Conservation (phyloP, 2,888 invertebrate genomes). For the Eilema depressum region DNA sequence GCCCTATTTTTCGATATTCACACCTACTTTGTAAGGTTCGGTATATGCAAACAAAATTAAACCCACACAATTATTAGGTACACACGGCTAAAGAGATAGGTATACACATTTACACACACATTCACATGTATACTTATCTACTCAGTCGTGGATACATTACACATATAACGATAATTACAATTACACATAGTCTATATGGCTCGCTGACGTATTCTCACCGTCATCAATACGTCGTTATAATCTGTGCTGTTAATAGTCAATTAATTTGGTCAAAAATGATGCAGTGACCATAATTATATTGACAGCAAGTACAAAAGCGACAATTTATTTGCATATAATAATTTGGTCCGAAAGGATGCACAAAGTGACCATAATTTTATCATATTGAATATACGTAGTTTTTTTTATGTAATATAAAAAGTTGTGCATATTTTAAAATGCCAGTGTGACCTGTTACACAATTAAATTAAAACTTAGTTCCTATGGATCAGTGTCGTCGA, state of each 20-base stretch:
- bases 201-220: not conserved
- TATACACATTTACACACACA: no score
- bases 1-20: not conserved
- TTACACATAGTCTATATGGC: not conserved
- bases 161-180: not conserved
- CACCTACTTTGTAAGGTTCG: not conserved
- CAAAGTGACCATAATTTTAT: no score
- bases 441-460: not conserved
- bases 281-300: not conserved
- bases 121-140: no score
- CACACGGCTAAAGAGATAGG: not conserved
- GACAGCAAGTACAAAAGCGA: not conserved
- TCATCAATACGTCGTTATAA: not conserved
- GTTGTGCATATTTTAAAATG: not conserved
- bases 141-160: not conserved
- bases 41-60: not conserved
- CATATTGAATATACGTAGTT: no score
- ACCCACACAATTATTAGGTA: slow-evolving; percentile 4
- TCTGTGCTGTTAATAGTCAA: not conserved
- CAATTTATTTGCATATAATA: not conserved
- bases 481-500: not conserved
- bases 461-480: not conserved
- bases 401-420: no score
- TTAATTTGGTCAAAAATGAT: not conserved
- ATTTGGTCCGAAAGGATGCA: no score